Conservation (phyloP, 2,797 vertebrate species). For the Tarsius wallacei region DNA sequence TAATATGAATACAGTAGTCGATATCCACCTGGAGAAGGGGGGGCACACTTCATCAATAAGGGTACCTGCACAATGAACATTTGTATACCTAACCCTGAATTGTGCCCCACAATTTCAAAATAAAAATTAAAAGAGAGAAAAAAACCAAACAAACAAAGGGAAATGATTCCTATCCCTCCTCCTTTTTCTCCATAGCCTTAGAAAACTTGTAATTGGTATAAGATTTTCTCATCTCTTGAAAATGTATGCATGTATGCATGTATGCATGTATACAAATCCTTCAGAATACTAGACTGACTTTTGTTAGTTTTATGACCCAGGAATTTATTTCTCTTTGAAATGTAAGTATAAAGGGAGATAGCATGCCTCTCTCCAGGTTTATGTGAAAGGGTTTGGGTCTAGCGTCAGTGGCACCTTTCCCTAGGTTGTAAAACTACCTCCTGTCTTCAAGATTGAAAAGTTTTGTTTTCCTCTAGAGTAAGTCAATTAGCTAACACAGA, state of each 20-base stretch:
- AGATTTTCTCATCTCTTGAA: background rate
- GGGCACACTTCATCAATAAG: too few relatives aligned
- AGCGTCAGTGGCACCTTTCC: background rate
- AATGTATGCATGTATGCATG: background rate
- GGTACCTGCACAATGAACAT: too few relatives aligned
- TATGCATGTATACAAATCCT: background rate
- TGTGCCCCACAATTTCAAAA: too few relatives aligned
- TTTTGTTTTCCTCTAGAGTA: background rate
- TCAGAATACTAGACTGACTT: background rate
- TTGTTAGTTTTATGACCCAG: background rate
- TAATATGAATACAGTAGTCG: background rate
- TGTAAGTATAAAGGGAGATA: background rate
- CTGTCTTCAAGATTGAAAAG: background rate
- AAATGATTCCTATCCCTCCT: background rate
- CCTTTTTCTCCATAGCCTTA: background rate
- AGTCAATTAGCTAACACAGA: background rate
- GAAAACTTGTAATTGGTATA: background rate
- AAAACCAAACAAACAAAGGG: too few relatives aligned
- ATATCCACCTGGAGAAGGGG: too few relatives aligned
- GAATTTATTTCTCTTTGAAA: background rate
- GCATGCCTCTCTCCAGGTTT: background rate
- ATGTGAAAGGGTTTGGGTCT: background rate
- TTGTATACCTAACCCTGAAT: too few relatives aligned
- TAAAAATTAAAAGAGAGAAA: too few relatives aligned
- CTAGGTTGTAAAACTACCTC: background rate